Evolutionary conservation across 2,113 vertebrate species (phyloP).

Genomic region (Onychorhynchus coronatus): DNA sequence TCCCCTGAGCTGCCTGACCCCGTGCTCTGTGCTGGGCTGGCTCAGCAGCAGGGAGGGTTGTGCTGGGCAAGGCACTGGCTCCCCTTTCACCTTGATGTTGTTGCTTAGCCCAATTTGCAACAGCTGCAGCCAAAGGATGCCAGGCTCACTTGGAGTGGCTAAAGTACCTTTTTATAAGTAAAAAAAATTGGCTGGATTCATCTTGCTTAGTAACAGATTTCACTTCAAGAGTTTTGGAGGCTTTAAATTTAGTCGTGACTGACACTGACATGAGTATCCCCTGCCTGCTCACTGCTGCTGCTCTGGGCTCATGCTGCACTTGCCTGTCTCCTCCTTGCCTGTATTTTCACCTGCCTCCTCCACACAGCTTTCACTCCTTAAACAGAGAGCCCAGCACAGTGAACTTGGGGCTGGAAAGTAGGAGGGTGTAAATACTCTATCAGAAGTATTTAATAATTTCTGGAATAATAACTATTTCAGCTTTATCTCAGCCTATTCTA

Average conservation of each 20-base stretch:
- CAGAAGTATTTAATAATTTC: not conserved
- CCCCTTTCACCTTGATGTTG: accelerated
- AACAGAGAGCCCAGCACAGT: not conserved
- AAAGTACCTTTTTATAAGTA: not conserved
- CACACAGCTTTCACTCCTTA: accelerated
- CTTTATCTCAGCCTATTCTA: not conserved
- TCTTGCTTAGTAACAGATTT: not conserved
- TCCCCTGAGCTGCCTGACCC: not conserved
- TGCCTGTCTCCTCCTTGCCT: not conserved
- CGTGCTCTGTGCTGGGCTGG: not conserved
- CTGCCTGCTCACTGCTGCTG: not conserved
- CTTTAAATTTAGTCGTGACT: not conserved
- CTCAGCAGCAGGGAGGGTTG: not conserved
- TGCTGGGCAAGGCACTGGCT: not conserved
- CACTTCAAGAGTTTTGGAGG: not conserved
- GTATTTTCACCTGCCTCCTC: not conserved
- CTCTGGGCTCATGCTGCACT: not conserved
- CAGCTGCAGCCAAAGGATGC: not conserved
- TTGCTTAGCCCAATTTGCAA: not conserved
- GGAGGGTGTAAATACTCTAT: not conserved
- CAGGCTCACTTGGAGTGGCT: not conserved
- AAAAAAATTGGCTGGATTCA: not conserved
- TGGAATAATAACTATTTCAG: not conserved
- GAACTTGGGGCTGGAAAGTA: not conserved
- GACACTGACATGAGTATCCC: not conserved